These are phyloP conservation scores for Tamandua tetradactyla DNA, from an alignment of 2,797 vertebrate genomes.

Conservation along the genomic window DNA sequence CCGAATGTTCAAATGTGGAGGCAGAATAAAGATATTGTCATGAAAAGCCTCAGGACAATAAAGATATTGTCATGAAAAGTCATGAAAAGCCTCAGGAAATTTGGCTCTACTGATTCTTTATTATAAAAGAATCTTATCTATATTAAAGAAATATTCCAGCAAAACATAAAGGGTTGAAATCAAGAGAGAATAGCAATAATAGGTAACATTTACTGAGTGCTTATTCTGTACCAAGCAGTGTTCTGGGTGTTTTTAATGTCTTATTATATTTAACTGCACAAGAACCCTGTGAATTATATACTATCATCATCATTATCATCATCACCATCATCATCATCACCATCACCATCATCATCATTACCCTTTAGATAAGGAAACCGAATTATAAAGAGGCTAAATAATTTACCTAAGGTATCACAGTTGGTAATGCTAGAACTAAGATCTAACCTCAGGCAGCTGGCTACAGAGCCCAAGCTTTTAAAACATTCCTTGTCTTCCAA, in stretches of 20 bases:
- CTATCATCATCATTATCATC: not conserved
- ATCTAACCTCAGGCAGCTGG: not conserved
- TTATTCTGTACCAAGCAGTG: not conserved
- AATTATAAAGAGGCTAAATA: not conserved
- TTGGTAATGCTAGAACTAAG: not conserved
- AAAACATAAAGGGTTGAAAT: slow-evolving; percentile 2
- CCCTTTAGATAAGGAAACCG: not conserved
- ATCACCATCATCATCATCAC: not conserved
- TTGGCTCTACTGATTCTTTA: not conserved
- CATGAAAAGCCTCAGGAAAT: not conserved
- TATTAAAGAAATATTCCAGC: not conserved
- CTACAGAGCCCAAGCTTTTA: not conserved
- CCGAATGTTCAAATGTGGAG: not conserved
- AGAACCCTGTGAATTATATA: not conserved
- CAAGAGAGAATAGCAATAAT: not conserved
- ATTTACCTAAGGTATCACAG: not conserved
- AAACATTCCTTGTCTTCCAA: not conserved
- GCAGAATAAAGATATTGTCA: not conserved
- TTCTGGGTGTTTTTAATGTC: not conserved
- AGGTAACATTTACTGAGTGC: not conserved
- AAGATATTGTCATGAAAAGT: not conserved
- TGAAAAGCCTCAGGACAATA: not conserved
- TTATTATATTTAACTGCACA: not conserved
- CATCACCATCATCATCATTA: not conserved
- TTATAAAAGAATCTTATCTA: no score